These are phyloP conservation scores for Pseudomyrmex pallidus DNA, from an alignment of 1,140 invertebrate genomes.

Conservation along the genomic window DNA sequence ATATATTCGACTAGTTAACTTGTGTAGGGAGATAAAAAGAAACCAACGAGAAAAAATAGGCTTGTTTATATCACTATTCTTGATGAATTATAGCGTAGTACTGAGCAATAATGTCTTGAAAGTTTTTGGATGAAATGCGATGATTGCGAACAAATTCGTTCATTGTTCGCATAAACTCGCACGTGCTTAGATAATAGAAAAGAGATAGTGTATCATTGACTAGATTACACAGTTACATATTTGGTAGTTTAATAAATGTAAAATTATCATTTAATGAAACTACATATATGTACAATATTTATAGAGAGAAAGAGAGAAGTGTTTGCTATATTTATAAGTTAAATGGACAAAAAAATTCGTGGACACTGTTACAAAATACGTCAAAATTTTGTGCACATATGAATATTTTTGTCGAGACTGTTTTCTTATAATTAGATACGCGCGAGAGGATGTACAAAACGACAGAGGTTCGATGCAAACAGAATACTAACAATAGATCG, in stretches of 20 bases:
- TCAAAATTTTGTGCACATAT: background rate
- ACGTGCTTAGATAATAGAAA: background rate
- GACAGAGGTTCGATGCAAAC: constrained; percentile 41
- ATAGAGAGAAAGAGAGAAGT: background rate
- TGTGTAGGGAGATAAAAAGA: background rate
- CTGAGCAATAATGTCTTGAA: background rate
- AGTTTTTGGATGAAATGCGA: background rate
- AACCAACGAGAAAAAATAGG: background rate
- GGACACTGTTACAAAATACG: background rate
- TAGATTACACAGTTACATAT: background rate
- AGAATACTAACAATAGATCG: constrained; percentile 61
- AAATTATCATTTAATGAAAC: background rate
- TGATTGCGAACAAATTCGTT: background rate
- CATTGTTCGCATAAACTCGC: background rate
- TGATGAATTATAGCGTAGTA: constrained; percentile 48
- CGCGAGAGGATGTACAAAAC: constrained; percentile 38
- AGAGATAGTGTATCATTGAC: background rate
- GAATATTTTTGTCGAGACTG: constrained; percentile 33
- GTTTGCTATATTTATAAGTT: background rate
- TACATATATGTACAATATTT: background rate
- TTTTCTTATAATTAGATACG: constrained; percentile 52
- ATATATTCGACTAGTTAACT: constrained; percentile 2
- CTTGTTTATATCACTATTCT: constrained; percentile 42
- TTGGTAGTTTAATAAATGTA: background rate
- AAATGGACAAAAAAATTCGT: background rate